Evolutionary conservation across 2,888 invertebrate genomes (phyloP), one percentile per base, ranked within the genome.

Genomic region (Willowsia nigromaculata): DNA sequence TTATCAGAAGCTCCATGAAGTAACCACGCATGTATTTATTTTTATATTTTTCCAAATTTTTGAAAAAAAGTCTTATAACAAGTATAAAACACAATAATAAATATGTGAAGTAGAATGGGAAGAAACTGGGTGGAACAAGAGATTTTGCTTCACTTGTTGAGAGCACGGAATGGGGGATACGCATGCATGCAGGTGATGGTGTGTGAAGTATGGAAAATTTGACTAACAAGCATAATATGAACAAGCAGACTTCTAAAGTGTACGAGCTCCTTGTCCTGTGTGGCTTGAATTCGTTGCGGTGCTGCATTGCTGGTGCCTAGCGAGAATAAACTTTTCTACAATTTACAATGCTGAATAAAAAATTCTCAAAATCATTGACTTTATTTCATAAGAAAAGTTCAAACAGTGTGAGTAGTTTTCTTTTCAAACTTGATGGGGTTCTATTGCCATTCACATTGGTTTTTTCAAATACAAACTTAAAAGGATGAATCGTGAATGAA

Each of bases 171-270:
- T 62, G 62, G 62, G 56, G 62, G 62, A 62, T 30, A 30, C 15
- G 62, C 62, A 62, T 30, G 78, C 78, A 78, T 53, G 78, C 33
- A 33, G 30, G 56, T 18, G 53, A 53, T 78, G 56, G 30, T 18
- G 56, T 78, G 53, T 78, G 78, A 78, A 47, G 76, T 50, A 47
- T 76, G 76, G 76, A 76, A 15, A 76, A 76, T 76, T 76, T 47
- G n/a, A 76, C 62, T 43, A 76, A 76, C 76, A 43, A 76, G 76
- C 25, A 50, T 76, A 76, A 76, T 62, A 30, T n/a, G 62, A 30
- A 62, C 13, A 62, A 18, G 27, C 62, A 56, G 6, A 56, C 25
- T 15, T 62, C 22, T 25, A 25, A 6, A 4, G 6, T 59, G 25
- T 59, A 5, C 25, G 59, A 25, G 25, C 25, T 59, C 6, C 25